A percentile compares a stretch with the other conserved stretches of the same genome.
Conservation (phyloP, 2,888 invertebrate species). For the Xylocampa areola region DNA sequence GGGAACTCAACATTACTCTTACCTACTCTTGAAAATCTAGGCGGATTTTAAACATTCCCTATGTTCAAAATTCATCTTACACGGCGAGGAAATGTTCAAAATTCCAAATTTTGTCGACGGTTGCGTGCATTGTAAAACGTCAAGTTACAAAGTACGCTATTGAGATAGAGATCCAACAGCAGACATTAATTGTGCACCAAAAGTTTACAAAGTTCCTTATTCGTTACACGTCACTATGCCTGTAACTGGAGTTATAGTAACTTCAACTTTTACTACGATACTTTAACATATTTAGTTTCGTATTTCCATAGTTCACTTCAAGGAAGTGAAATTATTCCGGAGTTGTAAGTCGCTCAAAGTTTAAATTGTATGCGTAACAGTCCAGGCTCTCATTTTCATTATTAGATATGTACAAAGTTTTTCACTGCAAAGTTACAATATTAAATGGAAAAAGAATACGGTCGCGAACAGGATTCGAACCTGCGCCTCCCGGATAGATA, state of each 20-base stretch:
- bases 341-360: not conserved
- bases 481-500: too few species aligned
- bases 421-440: too few species aligned
- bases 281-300: slow-evolving; percentile 21
- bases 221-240: slow-evolving; percentile 48
- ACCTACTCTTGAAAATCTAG: slow-evolving; percentile 23
- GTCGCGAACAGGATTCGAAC: too few species aligned
- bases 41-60: too few species aligned
- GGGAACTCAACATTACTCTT: not conserved
- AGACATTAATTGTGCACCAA: slow-evolving; percentile 58
- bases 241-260: slow-evolving; percentile 31
- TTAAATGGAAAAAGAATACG: too few species aligned
- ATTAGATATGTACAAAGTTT: too few species aligned
- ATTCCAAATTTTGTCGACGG: slow-evolving; percentile 25
- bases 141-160: slow-evolving; percentile 42
- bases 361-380: too few species aligned
- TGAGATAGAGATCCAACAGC: slow-evolving; percentile 36
- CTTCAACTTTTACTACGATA: slow-evolving; percentile 20
- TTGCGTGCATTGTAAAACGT: slow-evolving; percentile 32
- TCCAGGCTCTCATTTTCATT: too few species aligned
- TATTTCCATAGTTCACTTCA: slow-evolving; percentile 3
- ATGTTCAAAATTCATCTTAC: too few species aligned
- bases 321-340: not conserved
- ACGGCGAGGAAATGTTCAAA: slow-evolving; percentile 37
- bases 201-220: slow-evolving; percentile 57